phyloP scores from a whole-genome alignment of 2,797 vertebrate species.

The Chiroxiphia lanceolata region DNA sequence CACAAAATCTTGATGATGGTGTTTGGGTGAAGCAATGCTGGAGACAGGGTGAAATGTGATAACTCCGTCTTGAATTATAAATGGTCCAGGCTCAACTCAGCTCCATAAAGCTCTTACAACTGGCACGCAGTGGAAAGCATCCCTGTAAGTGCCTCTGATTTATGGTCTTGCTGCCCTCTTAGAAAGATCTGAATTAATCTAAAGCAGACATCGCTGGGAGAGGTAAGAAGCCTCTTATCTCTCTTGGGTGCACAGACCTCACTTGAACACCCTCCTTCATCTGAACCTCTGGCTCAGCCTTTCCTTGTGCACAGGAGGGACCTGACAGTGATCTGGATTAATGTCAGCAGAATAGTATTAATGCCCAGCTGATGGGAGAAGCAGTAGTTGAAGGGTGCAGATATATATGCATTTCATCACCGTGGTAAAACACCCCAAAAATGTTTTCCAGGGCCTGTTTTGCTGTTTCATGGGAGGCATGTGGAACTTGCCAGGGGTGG shows the following conservation, averaged over 20 bases:
- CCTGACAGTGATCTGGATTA: background rate
- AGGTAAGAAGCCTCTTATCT: conserved; percentile 32
- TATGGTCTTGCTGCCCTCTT: conserved; percentile 27
- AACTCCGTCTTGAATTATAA: conserved; percentile 49
- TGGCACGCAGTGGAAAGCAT: conserved; percentile 13
- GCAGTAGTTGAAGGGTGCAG: background rate
- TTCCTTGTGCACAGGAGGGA: background rate
- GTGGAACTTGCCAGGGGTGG: background rate
- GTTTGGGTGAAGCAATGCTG: background rate
- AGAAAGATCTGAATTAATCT: conserved; percentile 47
- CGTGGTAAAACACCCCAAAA: background rate
- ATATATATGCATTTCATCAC: background rate
- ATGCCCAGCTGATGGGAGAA: background rate
- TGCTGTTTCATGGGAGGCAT: accelerated
- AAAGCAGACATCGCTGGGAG: conserved; percentile 32
- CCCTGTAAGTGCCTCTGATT: conserved; percentile 51
- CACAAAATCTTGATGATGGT: background rate
- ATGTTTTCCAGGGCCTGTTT: background rate
- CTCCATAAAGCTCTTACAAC: conserved; percentile 19
- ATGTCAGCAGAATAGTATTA: background rate
- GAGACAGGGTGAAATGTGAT: conserved; percentile 27
- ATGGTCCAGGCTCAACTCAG: background rate
- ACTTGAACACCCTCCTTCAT: background rate
- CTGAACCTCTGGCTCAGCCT: background rate
- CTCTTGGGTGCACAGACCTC: background rate